phyloP scores from a whole-genome alignment of 2,888 invertebrate genomes.

The Macrosoma leucophasiata region DNA sequence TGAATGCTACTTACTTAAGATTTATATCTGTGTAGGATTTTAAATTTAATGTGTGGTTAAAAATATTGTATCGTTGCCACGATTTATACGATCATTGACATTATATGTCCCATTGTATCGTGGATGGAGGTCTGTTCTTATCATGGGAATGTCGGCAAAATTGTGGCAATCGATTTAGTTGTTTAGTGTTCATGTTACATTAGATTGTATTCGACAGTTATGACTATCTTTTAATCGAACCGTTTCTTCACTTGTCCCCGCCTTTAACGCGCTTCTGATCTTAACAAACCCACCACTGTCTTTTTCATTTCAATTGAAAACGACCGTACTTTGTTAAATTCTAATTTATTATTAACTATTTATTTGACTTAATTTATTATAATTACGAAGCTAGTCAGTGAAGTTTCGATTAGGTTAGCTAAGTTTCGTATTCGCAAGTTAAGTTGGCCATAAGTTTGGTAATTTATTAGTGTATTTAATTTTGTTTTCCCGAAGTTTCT shows the following conservation, averaged over 20 bases:
- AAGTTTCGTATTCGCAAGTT: conserved; percentile 47
- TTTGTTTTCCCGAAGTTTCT: conserved; percentile 43
- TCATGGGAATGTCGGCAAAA: conserved; percentile 34
- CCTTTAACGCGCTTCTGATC: conserved; percentile 53
- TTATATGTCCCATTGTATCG: too few relatives aligned
- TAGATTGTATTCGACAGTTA: conserved; percentile 64
- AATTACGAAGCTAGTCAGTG: conserved; percentile 65
- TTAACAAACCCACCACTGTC: conserved; percentile 47
- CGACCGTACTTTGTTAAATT: too few relatives aligned
- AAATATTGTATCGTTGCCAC: conserved; percentile 51
- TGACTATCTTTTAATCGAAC: conserved; percentile 44
- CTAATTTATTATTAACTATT: conserved; percentile 23
- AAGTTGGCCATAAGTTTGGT: conserved; percentile 39
- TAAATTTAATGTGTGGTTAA: conserved; percentile 70
- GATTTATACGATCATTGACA: too few relatives aligned
- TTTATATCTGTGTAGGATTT: conserved; percentile 73
- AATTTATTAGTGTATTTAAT: conserved; percentile 46
- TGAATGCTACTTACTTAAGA: conserved; percentile 73
- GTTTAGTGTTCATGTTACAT: conserved; percentile 74
- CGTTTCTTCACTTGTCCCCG: conserved; percentile 56
- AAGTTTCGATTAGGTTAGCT: conserved; percentile 55
- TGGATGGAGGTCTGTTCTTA: conserved; percentile 19
- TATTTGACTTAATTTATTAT: conserved; percentile 41
- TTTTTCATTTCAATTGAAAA: conserved; percentile 31
- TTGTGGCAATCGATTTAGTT: conserved; percentile 62